Conservation (phyloP, 2,797 vertebrate genomes). For the Natrix natrix region DNA sequence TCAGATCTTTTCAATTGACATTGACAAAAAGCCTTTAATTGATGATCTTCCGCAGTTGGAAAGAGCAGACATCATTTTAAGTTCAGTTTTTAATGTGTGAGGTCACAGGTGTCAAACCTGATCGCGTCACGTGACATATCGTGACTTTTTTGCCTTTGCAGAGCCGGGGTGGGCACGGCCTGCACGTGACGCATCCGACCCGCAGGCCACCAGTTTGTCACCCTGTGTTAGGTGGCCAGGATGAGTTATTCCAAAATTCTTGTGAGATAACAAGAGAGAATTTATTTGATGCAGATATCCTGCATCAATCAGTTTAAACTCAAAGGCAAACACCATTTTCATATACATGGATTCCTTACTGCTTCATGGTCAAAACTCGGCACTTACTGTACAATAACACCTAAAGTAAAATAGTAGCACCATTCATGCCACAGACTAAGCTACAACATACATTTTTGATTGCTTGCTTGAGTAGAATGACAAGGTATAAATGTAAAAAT, state of each 20-base stretch:
- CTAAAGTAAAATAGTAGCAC: not conserved
- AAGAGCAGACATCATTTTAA: not conserved
- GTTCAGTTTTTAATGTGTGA: not conserved
- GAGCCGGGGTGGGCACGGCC: too few relatives aligned
- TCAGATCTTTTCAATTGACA: not conserved
- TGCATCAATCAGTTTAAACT: not conserved
- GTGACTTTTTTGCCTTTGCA: not conserved
- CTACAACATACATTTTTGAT: not conserved
- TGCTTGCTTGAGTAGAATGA: not conserved
- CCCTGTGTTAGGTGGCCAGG: too few relatives aligned
- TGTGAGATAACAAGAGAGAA: not conserved
- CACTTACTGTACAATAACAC: not conserved
- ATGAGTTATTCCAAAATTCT: not conserved
- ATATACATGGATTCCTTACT: not conserved
- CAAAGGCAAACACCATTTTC: not conserved
- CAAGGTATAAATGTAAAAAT: not conserved
- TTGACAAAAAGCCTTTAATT: not conserved
- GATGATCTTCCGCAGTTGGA: not conserved
- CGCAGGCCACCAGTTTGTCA: not conserved
- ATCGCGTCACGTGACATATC: accelerated
- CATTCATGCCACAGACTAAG: not conserved
- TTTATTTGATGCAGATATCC: not conserved
- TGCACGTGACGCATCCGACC: not conserved
- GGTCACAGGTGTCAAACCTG: not conserved
- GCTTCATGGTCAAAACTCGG: not conserved